phyloP scores from a whole-genome alignment of 2,113 vertebrate species.

The Paratilapia polleni region DNA sequence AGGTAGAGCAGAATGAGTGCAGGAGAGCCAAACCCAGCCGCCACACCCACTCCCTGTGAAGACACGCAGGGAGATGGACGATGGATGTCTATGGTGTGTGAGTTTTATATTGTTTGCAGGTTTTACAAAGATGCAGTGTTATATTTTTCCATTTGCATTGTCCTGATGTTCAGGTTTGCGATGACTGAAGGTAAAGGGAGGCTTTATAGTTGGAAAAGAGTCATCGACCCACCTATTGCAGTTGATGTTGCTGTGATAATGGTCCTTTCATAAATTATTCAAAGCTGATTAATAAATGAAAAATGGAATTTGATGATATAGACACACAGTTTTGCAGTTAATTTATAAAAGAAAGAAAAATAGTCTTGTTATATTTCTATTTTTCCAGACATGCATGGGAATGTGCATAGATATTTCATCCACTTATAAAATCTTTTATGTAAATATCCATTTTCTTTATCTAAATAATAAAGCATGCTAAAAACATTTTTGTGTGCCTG shows the following conservation, averaged over 20 bases:
- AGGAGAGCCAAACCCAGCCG: conserved; percentile 85
- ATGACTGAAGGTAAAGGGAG: background rate
- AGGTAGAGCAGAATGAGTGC: conserved; percentile 80
- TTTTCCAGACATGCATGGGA: background rate
- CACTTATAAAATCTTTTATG: background rate
- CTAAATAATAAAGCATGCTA: background rate
- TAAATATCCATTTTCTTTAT: background rate
- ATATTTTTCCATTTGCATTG: background rate
- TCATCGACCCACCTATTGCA: background rate
- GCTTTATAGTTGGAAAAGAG: background rate
- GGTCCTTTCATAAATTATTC: background rate
- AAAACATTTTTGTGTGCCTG: background rate
- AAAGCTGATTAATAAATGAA: background rate
- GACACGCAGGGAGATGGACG: conserved; percentile 89
- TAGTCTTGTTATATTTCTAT: background rate
- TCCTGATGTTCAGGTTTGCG: background rate
- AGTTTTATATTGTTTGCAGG: background rate
- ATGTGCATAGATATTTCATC: background rate
- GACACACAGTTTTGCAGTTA: background rate
- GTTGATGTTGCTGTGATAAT: background rate
- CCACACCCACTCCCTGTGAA: conserved; percentile 82
- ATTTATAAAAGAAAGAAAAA: background rate
- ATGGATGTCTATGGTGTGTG: conserved; percentile 91
- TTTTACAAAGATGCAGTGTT: background rate
- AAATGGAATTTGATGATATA: background rate